Percentiles rank a stretch among this genome's conserved stretches.
phyloP scores from a whole-genome alignment of 2,888 invertebrate species.

The Volucella bombylans region DNA sequence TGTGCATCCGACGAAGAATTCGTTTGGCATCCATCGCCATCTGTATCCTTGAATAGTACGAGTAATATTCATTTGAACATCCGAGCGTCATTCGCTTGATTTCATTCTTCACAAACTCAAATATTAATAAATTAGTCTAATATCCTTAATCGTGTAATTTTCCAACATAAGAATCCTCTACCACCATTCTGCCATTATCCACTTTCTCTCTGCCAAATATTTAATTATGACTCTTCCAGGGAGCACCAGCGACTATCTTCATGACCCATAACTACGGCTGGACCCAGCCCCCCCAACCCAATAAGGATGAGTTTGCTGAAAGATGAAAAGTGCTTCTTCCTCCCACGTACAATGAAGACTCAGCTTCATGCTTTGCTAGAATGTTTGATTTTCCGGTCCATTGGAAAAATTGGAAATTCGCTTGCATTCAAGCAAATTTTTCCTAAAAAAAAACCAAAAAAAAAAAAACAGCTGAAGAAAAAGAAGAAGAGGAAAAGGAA shows the following conservation, averaged over 20 bases:
- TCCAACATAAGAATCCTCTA: slow-evolving; percentile 18
- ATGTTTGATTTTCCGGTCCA: slow-evolving; percentile 72
- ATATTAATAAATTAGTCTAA: slow-evolving; percentile 64
- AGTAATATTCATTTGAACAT: slow-evolving; percentile 40
- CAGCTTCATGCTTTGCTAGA: slow-evolving; percentile 22
- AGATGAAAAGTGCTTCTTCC: slow-evolving; percentile 57
- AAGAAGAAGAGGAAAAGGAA: neutral
- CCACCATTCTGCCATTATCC: slow-evolving; percentile 9
- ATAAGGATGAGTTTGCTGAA: slow-evolving; percentile 36
- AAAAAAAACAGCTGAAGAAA: no score
- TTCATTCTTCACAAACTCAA: slow-evolving; percentile 53
- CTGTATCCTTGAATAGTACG: no score
- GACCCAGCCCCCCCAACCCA: neutral
- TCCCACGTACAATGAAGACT: slow-evolving; percentile 14
- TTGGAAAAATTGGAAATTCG: slow-evolving; percentile 64
- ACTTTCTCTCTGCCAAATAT: slow-evolving; percentile 34
- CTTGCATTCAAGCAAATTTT: slow-evolving; percentile 14
- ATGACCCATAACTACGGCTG: neutral
- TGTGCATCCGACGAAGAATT: no score
- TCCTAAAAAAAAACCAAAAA: slow-evolving; percentile 5
- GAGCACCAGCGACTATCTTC: neutral
- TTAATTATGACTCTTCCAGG: slow-evolving; percentile 62
- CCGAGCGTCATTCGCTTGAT: slow-evolving; percentile 50
- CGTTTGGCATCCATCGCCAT: no score
- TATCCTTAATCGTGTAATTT: slow-evolving; percentile 57